Evolutionary conservation across 2,113 vertebrate species (phyloP), one percentile per base, ranked within the genome.

Genomic region (Australoheros scitulus): DNA sequence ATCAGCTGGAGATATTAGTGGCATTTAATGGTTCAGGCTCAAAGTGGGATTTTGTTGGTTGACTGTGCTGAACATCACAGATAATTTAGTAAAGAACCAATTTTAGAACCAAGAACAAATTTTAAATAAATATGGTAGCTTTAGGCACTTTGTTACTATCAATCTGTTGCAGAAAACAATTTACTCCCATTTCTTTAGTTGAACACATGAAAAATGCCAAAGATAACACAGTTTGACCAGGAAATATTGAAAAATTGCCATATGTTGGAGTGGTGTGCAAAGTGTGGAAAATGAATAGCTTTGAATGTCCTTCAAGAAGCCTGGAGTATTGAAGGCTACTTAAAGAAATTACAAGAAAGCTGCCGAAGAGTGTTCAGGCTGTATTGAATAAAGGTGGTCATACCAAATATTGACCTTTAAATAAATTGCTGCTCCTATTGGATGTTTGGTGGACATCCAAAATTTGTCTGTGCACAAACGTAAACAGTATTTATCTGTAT

Each of bases 361-460:
- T 70, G 5, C 24, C 29, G 20, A 70, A 50, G 41, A 29, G 26
- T 18, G 26, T 68, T 43, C 9, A 50, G 41, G 14, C 41, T 18
- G 9, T 70, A 24, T 29, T 70, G 13, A 13, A 43, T 14, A 14
- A 14, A 43, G 41, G 41, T 43, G 41, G 41, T 5, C 41, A 14
- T 43, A 43, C 11, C 10, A 43, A 43, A 43, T 43, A 14, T 14
- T 14, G 41, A 14, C 11, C 13, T 41, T 11, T 3, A 24, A 70
- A 18, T 50, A 70, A 70, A 26, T 70, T 36, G 15, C 24, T 11
- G 17, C 22, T 6, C 22, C 22, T 47, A 26, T 68, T 70, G 26
- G 0, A 4, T 0, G 0, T 52, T 70, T 29, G 43, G 38, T 70
- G 24, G 47, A 9, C 6, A 17, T 10, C 15, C 11, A 70, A 70